Base-by-base conservation (phyloP, 1,140 invertebrate species). In the Eurosta solidaginis region DNA sequence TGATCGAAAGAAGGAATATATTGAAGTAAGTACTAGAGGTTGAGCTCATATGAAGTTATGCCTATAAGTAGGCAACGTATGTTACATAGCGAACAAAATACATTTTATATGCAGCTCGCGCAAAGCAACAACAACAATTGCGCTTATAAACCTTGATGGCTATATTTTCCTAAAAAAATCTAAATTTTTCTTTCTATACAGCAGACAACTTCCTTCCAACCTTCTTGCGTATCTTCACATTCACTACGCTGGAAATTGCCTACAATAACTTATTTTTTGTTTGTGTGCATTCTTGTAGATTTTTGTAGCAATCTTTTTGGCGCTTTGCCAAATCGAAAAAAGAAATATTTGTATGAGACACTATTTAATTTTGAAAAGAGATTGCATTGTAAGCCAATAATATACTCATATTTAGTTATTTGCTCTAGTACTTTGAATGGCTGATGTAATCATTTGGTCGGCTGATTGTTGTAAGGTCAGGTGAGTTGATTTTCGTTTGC, bases 301-400 rank as follows among this genome's bases (percentile, higher is more conserved):
- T 68, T 68, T 20, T 68, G 59, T 42, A 68, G 59, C 33, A 29
- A 68, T 68, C 59, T 68, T 68, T 68, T 40, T 68, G 59, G 59
- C 59, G 29, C 5, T 20, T 14, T 0, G 59, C 59, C 59, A 68
- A 68, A 68, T 68, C 59, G 59, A 68, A 68, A 68, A n/a, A n/a
- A n/a, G n/a, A n/a, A 68, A 68, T 68, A 29, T 68, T 68, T 68
- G 59, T 33, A 68, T 68, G 59, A 68, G 59, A 68, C 59, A 68
- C 59, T 68, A 40, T 6, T 29, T 68, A 68, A 68, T 68, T 68
- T 68, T 27, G n/a, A 40, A 68, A 68, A 68, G 59, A 40, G 59
- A 68, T 68, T 68, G 59, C 59, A 68, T 68, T 68, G 59, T 68
- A 68, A 68, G 59, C 59, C 59, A 68, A 68, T 68, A 68, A 68